A percentile compares a stretch with the other conserved stretches of the same genome.
These are phyloP conservation scores for Andrena hattorfiana DNA, from an alignment of 2,888 invertebrate species.

Conservation along the genomic window DNA sequence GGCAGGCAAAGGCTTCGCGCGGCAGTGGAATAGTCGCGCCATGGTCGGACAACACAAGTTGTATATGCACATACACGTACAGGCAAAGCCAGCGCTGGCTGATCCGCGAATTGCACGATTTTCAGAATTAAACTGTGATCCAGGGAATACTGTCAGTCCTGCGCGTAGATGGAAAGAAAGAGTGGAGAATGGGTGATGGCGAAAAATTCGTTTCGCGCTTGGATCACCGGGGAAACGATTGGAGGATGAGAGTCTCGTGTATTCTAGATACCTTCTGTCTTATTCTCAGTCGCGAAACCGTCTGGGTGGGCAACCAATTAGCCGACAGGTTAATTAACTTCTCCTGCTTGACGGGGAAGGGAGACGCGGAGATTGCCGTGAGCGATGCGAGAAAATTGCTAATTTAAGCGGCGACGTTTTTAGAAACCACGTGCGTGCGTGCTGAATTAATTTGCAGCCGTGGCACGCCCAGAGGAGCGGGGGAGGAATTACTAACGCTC, in stretches of 20 bases:
- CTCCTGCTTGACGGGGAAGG: neutral
- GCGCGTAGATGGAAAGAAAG: too few relatives aligned
- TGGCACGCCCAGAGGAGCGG: neutral
- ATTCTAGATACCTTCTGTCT: neutral
- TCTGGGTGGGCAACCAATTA: conserved; percentile 13
- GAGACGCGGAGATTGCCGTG: neutral
- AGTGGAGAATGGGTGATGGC: too few relatives aligned
- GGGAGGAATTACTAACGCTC: neutral
- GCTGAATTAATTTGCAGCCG: conserved; percentile 2
- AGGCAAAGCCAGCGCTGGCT: too few relatives aligned
- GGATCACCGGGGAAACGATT: neutral
- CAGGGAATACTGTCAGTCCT: too few relatives aligned
- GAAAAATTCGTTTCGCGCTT: too few relatives aligned
- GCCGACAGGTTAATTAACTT: conserved; percentile 14
- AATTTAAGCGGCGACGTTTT: conserved; percentile 4
- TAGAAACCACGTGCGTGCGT: neutral
- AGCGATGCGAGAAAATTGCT: conserved; percentile 1
- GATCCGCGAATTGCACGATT: too few relatives aligned
- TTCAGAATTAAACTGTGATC: too few relatives aligned
- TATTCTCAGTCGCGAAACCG: neutral
- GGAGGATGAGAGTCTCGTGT: neutral
- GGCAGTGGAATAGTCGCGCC: conserved; percentile 1
- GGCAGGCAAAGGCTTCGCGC: neutral
- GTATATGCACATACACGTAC: too few relatives aligned
- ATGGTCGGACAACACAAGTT: neutral